Conservation (phyloP, 2,797 vertebrate genomes). For the Pseudotriccus pelzelni region DNA sequence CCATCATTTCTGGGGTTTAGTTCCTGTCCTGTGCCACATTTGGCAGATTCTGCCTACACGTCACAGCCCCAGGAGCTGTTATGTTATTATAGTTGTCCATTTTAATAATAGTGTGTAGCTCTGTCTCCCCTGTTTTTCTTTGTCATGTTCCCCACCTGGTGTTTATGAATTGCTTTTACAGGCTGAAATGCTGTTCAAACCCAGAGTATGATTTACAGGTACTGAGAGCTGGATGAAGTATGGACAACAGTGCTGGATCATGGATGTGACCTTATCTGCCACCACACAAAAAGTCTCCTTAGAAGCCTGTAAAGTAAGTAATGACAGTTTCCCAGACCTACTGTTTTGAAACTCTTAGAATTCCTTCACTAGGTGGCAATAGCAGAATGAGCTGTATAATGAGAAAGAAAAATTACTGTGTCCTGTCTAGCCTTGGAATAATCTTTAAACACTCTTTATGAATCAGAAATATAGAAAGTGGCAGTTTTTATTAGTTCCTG, state of each 20-base stretch:
- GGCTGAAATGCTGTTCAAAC: not conserved
- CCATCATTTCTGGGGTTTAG: not conserved
- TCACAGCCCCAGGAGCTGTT: not conserved
- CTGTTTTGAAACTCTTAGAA: not conserved
- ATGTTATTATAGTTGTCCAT: not conserved
- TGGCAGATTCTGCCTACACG: accelerated
- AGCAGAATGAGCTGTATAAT: not conserved
- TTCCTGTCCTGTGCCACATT: not conserved
- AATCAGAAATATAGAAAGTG: not conserved
- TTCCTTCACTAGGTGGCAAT: not conserved
- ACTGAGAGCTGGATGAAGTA: not conserved
- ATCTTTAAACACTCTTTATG: not conserved
- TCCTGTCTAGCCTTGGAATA: not conserved
- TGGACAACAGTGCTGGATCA: not conserved
- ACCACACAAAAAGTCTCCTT: not conserved
- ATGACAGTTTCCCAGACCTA: not conserved
- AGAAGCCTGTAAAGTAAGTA: not conserved
- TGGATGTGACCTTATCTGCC: not conserved
- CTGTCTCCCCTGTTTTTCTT: not conserved
- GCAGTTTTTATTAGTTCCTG: not conserved
- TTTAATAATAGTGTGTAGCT: not conserved
- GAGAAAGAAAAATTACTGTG: not conserved
- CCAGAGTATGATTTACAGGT: not conserved
- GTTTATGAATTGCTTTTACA: not conserved
- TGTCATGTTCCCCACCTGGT: not conserved